phyloP scores from a whole-genome alignment of 2,797 vertebrate species.

The Gallinago solitaria region DNA sequence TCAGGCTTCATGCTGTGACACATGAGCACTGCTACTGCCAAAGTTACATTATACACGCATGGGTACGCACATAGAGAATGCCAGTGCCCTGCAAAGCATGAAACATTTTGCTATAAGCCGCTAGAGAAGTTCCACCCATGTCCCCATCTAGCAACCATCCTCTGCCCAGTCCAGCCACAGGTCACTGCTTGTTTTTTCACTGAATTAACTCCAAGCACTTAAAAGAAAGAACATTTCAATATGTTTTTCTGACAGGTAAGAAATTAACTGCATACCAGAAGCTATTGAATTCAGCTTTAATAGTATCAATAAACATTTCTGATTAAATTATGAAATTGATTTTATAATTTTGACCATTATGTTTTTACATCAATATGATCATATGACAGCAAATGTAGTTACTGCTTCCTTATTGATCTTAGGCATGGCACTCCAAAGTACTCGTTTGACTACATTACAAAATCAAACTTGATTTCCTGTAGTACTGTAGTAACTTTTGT shows the following conservation, averaged over 20 bases:
- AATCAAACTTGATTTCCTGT: slow-evolving; percentile 94
- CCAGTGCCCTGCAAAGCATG: not conserved
- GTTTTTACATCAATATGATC: slow-evolving; percentile 86
- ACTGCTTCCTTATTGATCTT: slow-evolving; percentile 93
- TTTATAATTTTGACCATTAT: slow-evolving; percentile 85
- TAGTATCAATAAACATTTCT: slow-evolving; percentile 86
- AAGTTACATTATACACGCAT: fast-evolving
- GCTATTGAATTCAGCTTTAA: slow-evolving; percentile 85
- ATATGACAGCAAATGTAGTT: slow-evolving; percentile 86
- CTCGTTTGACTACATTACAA: slow-evolving; percentile 93
- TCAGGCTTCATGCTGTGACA: not conserved
- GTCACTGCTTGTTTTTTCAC: slow-evolving; percentile 35
- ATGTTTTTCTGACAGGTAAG: slow-evolving; percentile 80
- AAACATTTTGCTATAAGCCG: not conserved
- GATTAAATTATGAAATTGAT: slow-evolving; percentile 87
- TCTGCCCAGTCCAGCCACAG: slow-evolving; percentile 28
- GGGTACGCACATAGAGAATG: not conserved
- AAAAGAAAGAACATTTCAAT: slow-evolving; percentile 78
- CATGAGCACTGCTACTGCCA: not conserved
- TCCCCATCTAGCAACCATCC: not conserved
- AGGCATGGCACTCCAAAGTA: slow-evolving; percentile 84
- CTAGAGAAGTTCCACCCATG: not conserved
- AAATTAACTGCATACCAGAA: slow-evolving; percentile 82
- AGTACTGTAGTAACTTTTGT: slow-evolving; percentile 80
- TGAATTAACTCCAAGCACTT: slow-evolving; percentile 71